These are phyloP conservation scores for Cerceris rybyensis DNA, from an alignment of 2,888 invertebrate species.

Conservation along the genomic window DNA sequence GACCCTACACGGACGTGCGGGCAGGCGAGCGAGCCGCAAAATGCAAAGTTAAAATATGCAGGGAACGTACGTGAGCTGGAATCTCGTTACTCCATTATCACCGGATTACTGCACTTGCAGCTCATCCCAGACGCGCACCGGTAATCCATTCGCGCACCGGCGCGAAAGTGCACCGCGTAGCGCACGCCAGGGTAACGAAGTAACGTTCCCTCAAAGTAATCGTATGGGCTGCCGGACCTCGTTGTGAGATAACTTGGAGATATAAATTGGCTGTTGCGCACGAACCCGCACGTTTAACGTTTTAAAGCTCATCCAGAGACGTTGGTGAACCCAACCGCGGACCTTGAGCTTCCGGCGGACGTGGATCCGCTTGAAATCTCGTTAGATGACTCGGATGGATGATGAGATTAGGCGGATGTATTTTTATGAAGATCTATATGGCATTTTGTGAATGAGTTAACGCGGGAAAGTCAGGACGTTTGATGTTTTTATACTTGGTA, in stretches of 20 bases:
- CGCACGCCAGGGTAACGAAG: constrained; percentile 59
- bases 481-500: not conserved
- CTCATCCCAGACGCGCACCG: constrained; percentile 65
- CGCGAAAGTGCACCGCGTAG: constrained; percentile 29
- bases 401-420: not conserved
- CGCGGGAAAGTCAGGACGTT: not conserved
- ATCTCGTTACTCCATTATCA: constrained; percentile 80
- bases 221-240: constrained; percentile 26
- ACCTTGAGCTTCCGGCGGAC: not conserved
- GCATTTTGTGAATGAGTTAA: not conserved
- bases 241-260: constrained; percentile 26
- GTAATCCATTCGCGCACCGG: constrained; percentile 64
- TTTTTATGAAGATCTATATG: not conserved
- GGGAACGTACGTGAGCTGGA: constrained; percentile 76
- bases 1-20: constrained; percentile 47
- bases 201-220: constrained; percentile 63
- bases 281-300: not conserved
- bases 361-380: not conserved
- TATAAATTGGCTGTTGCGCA: not conserved
- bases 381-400: not conserved
- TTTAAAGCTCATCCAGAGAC: not conserved
- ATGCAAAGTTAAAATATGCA: constrained; percentile 79
- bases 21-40: constrained; percentile 54
- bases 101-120: constrained; percentile 77
- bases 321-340: not conserved